Evolutionary conservation across 2,797 vertebrate species (phyloP), one percentile per base, ranked within the genome.

Genomic region (Pseudomugil gertrudae): DNA sequence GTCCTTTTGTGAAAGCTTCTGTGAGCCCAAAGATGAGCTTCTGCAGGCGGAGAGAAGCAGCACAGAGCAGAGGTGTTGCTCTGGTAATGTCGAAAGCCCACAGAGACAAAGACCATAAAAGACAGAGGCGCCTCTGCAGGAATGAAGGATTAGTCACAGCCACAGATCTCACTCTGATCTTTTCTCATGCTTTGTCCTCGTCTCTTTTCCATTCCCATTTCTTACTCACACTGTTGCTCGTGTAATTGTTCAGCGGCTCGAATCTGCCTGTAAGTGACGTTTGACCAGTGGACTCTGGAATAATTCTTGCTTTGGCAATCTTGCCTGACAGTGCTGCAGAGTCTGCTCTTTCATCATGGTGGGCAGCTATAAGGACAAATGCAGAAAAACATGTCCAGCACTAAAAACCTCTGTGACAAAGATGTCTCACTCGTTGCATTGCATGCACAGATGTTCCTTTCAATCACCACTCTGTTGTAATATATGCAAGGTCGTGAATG

Each of bases 71-170:
- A 85, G 80, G 74, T 79, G 83, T 79, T 69, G 57, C 54, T 27
- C 67, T 80, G 40, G 47, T 79, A 51, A 81, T 80, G 86, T 75
- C 63, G 61, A 80, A 77, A 80, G 57, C 85, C 74, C 56, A 69
- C 66, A 68, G 70, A 75, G 57, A 80, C 69, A 66, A 78, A 56
- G 63, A 27, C 78, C 71, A 58, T 76, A 80, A 84, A 72, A 89
- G 80, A 89, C 82, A 74, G 63, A 76, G 79, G 77, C 60, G 23
- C 70, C 76, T 82, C 74, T 56, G 63, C 66, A 74, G 87, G 85
- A 88, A 84, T 77, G 77, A 85, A 73, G 76, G 88, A 92, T 93
- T 91, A 92, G 90, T 92, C 90, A 91, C 89, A 89, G 91, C 84
- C 74, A 83, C 85, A 89, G 86, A 89, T 91, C 85, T 78, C 57